Evolutionary conservation across 1,140 invertebrate genomes (phyloP).

Genomic region (Proctacanthus coquilletti): DNA sequence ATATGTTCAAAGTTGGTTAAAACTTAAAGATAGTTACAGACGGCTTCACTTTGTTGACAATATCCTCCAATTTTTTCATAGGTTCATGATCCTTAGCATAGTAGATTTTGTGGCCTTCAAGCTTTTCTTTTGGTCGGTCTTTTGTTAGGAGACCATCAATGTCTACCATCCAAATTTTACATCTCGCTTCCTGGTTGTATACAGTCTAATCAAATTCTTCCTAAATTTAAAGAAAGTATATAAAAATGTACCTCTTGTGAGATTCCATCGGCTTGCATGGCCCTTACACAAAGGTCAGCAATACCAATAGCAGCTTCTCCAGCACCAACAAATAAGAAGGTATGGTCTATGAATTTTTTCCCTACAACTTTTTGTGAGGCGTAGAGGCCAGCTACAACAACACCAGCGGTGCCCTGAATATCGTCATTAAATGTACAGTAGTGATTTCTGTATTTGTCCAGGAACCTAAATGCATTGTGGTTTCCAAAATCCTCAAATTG

Average conservation of each 20-base stretch:
- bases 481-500: constrained; percentile 97
- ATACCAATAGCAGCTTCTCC: constrained; percentile 85
- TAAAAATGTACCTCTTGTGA: constrained; percentile 13
- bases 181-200: constrained; percentile 46
- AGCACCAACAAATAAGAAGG: constrained; percentile 81
- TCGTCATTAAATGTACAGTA: constrained; percentile 97
- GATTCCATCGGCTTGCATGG: constrained; percentile 71
- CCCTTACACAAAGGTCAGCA: constrained; percentile 67
- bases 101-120: constrained; percentile 57
- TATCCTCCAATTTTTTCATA: constrained; percentile 57
- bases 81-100: constrained; percentile 73
- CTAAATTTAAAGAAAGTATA: constrained; percentile 25
- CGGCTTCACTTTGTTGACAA: constrained; percentile 72
- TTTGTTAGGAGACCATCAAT: constrained; percentile 68
- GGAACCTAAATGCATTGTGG: constrained; percentile 78
- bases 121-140: constrained; percentile 50
- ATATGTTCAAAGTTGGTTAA: not conserved
- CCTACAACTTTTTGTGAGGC: constrained; percentile 67
- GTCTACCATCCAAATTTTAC: constrained; percentile 80
- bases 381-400: constrained; percentile 78
- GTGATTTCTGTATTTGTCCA: constrained; percentile 70
- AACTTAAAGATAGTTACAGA: constrained; percentile 14
- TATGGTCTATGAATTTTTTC: constrained; percentile 63
- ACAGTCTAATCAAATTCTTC: not conserved
- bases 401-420: constrained; percentile 89